Conservation (phyloP, 2,888 invertebrate species). For the Epicampocera succincta region DNA sequence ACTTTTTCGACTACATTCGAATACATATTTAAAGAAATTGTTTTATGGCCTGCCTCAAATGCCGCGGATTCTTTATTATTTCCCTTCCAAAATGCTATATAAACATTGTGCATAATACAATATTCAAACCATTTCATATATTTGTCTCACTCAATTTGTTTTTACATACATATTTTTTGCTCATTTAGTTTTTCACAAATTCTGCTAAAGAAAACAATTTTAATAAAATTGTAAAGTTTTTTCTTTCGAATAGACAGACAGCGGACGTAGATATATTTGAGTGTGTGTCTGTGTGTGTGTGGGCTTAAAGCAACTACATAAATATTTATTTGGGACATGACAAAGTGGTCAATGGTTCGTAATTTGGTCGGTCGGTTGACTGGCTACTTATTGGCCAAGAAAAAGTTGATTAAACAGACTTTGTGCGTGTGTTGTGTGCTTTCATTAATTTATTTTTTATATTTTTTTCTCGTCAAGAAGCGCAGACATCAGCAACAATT, state of each 20-base stretch:
- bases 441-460: conserved; percentile 13
- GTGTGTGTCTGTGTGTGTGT: not conserved
- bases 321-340: conserved; percentile 16
- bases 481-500: conserved; percentile 66
- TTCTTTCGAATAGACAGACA: too few relatives aligned
- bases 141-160: not conserved
- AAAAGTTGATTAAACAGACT: not conserved
- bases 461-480: conserved; percentile 54
- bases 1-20: too few relatives aligned
- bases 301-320: not conserved
- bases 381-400: conserved; percentile 17
- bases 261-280: too few relatives aligned
- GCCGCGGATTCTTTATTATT: too few relatives aligned
- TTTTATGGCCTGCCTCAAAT: conserved; percentile 14
- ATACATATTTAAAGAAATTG: not conserved
- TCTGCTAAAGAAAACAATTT: too few relatives aligned
- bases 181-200: too few relatives aligned
- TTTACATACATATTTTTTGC: too few relatives aligned
- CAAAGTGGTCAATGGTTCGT: conserved; percentile 28
- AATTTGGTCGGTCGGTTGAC: conserved; percentile 3
- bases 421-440: not conserved
- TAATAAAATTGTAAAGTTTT: too few relatives aligned
- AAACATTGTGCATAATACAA: too few relatives aligned
- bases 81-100: not conserved
- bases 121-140: too few relatives aligned